phyloP scores from a whole-genome alignment of 2,888 invertebrate species.

The Chaitophorus viminalis region DNA sequence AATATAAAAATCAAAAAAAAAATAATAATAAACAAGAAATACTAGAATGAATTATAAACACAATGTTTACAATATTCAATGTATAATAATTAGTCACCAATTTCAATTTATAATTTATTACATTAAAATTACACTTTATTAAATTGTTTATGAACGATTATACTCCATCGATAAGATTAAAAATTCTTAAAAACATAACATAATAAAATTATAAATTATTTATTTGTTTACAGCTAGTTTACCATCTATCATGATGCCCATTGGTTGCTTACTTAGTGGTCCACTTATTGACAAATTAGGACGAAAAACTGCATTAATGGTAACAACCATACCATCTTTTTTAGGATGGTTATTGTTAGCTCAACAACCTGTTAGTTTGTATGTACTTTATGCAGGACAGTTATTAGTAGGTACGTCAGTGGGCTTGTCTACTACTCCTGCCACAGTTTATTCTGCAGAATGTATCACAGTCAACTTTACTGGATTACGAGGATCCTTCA shows the following conservation, averaged over 20 bases:
- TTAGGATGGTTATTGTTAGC: constrained; percentile 71
- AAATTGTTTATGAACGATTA: background rate
- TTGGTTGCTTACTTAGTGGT: constrained; percentile 71
- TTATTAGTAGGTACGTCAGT: constrained; percentile 67
- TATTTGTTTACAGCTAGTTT: constrained; percentile 69
- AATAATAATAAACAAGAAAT: no score
- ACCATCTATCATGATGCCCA: constrained; percentile 71
- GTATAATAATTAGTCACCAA: background rate
- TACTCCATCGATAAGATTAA: background rate
- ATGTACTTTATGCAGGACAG: constrained; percentile 65
- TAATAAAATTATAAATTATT: background rate
- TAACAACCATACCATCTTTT: constrained; percentile 69
- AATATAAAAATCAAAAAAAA: background rate
- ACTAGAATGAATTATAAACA: background rate
- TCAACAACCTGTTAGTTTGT: constrained; percentile 65
- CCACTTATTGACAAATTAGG: constrained; percentile 70
- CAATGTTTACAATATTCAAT: background rate
- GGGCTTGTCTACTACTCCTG: constrained; percentile 71
- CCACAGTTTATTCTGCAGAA: constrained; percentile 72
- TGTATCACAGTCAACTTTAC: constrained; percentile 64
- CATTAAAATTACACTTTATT: no score
- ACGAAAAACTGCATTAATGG: constrained; percentile 69
- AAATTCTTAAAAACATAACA: background rate
- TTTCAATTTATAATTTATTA: no score
- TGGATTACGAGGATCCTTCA: constrained; percentile 69